These are phyloP conservation scores for Caradrina clavipalpis DNA, from an alignment of 2,888 invertebrate species.

Conservation along the genomic window DNA sequence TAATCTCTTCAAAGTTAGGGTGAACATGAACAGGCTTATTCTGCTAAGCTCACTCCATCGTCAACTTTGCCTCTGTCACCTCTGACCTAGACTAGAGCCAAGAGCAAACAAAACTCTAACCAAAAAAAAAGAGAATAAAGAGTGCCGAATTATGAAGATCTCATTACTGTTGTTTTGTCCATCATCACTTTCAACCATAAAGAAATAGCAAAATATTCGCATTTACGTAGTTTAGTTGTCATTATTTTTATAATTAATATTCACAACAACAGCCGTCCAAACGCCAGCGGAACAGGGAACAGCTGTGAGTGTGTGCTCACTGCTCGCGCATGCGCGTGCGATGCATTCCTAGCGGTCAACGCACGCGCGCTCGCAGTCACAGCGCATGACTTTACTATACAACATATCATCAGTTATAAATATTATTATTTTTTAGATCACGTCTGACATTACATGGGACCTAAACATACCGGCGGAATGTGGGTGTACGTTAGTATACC, in stretches of 20 bases:
- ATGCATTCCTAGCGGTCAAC: constrained; percentile 86
- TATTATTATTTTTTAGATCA: constrained; percentile 23
- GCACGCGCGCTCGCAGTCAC: constrained; percentile 71
- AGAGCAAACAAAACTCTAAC: too few relatives aligned
- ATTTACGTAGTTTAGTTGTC: constrained; percentile 3
- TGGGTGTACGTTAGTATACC: too few relatives aligned
- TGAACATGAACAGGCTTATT: too few relatives aligned
- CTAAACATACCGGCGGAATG: too few relatives aligned
- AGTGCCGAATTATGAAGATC: not conserved
- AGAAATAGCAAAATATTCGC: not conserved
- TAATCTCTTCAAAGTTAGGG: too few relatives aligned
- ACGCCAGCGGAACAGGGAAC: constrained; percentile 73
- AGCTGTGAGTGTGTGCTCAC: constrained; percentile 70
- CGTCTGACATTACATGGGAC: too few relatives aligned
- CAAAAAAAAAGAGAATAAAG: not conserved
- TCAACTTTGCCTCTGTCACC: too few relatives aligned
- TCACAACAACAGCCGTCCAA: constrained; percentile 38
- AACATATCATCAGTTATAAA: constrained; percentile 42
- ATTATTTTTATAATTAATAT: constrained; percentile 46
- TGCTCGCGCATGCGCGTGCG: constrained; percentile 74
- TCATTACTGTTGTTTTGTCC: not conserved
- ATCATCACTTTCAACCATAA: not conserved
- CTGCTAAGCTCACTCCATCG: too few relatives aligned
- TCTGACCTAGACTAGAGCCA: too few relatives aligned
- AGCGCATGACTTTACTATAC: constrained; percentile 55